A percentile compares a stretch with the other conserved stretches of the same genome.
Conservation (phyloP, 2,113 vertebrate species). For the Cygnus atratus region DNA sequence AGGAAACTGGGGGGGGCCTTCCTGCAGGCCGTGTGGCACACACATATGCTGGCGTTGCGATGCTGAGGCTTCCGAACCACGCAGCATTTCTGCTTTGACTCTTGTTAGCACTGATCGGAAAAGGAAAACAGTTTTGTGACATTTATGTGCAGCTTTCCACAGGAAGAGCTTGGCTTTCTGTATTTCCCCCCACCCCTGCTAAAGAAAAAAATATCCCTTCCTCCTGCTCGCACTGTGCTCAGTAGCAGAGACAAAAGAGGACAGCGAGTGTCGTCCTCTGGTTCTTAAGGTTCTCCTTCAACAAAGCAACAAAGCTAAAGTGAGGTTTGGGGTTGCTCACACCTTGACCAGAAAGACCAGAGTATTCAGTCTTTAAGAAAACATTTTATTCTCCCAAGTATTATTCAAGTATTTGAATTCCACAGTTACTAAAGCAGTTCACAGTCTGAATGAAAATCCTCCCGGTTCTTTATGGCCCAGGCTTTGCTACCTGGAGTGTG, state of each 20-base stretch:
- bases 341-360: not conserved
- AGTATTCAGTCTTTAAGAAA: not conserved
- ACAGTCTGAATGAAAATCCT: not conserved
- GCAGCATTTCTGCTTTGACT: not conserved
- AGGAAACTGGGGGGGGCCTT: not conserved
- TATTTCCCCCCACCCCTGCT: not conserved
- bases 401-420: not conserved
- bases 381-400: not conserved
- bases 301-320: not conserved
- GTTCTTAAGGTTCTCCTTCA: not conserved
- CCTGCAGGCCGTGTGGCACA: no score
- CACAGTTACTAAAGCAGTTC: not conserved
- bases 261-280: not conserved
- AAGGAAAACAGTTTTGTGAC: not conserved
- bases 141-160: not conserved
- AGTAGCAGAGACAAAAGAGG: not conserved
- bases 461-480: not conserved
- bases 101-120: not conserved
- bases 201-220: not conserved
- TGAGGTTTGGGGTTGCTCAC: not conserved
- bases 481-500: not conserved
- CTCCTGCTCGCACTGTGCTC: not conserved
- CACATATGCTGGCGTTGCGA: not conserved
- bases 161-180: not conserved
- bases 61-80: not conserved